A percentile compares a stretch with the other conserved stretches of the same genome.
These are phyloP conservation scores for Agapostemon virescens DNA, from an alignment of 2,888 invertebrate genomes.

Conservation along the genomic window DNA sequence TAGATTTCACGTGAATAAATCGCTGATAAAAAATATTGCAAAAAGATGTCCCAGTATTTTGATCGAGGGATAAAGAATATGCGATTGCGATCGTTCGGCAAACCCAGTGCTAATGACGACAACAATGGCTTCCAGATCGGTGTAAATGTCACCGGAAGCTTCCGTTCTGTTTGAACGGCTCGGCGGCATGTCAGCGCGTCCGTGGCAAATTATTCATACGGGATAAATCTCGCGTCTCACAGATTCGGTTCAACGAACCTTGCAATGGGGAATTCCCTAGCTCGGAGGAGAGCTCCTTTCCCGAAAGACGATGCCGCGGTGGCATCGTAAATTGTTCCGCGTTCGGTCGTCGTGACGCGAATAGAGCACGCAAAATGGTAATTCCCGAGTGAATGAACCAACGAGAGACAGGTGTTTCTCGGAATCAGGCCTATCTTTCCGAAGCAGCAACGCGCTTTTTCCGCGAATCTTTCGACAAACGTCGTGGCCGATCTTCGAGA, in stretches of 20 bases:
- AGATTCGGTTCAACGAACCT: slow-evolving; percentile 59
- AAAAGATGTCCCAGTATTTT: neutral
- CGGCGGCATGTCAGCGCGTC: neutral
- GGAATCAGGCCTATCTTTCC: slow-evolving; percentile 42
- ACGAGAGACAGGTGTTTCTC: slow-evolving; percentile 48
- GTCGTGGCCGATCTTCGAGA: neutral
- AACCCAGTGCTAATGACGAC: neutral
- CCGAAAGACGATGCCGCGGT: slow-evolving; percentile 45
- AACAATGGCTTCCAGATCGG: neutral
- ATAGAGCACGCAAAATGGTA: slow-evolving; percentile 54
- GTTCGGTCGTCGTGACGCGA: slow-evolving; percentile 50
- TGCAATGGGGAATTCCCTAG: slow-evolving; percentile 56
- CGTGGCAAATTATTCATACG: slow-evolving; percentile 50
- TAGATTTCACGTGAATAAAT: too few relatives aligned
- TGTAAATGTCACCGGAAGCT: neutral
- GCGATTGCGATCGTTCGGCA: neutral
- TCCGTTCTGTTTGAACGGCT: neutral
- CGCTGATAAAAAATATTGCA: too few relatives aligned
- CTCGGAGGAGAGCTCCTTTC: slow-evolving; percentile 46
- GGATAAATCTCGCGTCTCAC: slow-evolving; percentile 54
- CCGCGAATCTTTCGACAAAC: slow-evolving; percentile 11
- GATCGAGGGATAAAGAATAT: neutral
- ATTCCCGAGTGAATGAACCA: slow-evolving; percentile 58
- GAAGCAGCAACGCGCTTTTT: slow-evolving; percentile 18
- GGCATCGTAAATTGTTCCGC: slow-evolving; percentile 52